These are phyloP conservation scores for Temnothorax unifasciatus DNA, from an alignment of 2,888 invertebrate species.

Conservation along the genomic window DNA sequence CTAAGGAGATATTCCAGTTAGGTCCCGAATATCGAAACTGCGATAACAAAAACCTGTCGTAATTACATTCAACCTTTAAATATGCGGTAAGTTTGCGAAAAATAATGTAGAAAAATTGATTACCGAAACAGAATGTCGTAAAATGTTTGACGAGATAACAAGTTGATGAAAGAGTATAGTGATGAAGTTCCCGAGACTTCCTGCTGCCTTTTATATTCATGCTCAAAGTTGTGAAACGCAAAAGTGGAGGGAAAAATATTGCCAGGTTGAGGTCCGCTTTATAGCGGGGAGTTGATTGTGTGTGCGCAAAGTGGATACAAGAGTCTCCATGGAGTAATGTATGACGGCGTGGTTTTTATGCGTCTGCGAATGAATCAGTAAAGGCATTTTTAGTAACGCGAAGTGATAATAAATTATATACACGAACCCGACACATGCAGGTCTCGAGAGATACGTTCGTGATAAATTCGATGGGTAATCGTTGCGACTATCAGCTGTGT, in stretches of 20 bases:
- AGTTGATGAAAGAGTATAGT: constrained; percentile 45
- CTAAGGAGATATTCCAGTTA: background rate
- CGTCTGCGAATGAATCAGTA: constrained; percentile 75
- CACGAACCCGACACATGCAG: constrained; percentile 61
- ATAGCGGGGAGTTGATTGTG: constrained; percentile 58
- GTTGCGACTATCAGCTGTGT: constrained; percentile 40
- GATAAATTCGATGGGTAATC: constrained; percentile 73
- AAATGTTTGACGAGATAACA: constrained; percentile 35
- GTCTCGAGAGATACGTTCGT: constrained; percentile 64
- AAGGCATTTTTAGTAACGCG: constrained; percentile 77
- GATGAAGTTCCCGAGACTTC: constrained; percentile 61
- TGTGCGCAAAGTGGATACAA: constrained; percentile 68
- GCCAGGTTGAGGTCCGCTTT: constrained; percentile 38
- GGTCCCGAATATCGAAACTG: background rate
- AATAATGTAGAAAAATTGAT: constrained; percentile 31
- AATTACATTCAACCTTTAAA: background rate
- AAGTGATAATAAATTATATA: constrained; percentile 76
- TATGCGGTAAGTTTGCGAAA: background rate
- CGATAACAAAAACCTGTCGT: background rate
- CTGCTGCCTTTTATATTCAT: constrained; percentile 54
- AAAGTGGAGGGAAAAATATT: constrained; percentile 48
- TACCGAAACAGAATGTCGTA: constrained; percentile 13
- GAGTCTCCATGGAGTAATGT: constrained; percentile 69
- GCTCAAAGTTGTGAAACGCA: constrained; percentile 43
- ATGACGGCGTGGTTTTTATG: constrained; percentile 76